Percentiles rank a stretch among this genome's conserved stretches.
phyloP scores from a whole-genome alignment of 2,113 vertebrate species.

The Indicator indicator region DNA sequence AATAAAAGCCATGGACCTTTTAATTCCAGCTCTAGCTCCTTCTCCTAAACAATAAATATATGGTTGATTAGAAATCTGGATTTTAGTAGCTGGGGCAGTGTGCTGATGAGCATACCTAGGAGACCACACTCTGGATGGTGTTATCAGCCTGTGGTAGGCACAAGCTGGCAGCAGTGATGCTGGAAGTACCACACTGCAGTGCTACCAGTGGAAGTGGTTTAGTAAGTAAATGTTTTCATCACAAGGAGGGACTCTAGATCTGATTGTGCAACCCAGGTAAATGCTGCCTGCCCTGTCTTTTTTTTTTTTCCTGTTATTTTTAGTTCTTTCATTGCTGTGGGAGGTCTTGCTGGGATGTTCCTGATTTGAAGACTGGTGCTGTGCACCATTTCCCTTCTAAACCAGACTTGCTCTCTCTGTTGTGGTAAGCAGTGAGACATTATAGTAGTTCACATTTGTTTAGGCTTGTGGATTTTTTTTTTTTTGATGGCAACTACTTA shows the following conservation, averaged over 20 bases:
- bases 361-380: neutral
- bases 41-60: neutral
- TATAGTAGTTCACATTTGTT: conserved; percentile 39
- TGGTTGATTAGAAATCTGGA: neutral
- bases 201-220: neutral
- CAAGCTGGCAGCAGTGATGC: neutral
- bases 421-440: conserved; percentile 36
- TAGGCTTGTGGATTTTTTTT: conserved; percentile 43
- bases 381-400: conserved; percentile 31
- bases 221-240: neutral
- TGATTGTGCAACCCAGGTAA: neutral
- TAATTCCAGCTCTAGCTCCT: neutral
- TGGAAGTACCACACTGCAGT: neutral
- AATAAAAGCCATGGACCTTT: neutral
- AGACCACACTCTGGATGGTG: neutral
- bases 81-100: neutral
- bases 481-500: conserved; percentile 45
- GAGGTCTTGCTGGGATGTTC: conserved; percentile 34
- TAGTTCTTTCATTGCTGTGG: neutral
- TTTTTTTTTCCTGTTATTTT: neutral
- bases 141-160: fast-evolving
- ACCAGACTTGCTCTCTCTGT: conserved; percentile 21
- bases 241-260: neutral
- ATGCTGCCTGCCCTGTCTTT: neutral
- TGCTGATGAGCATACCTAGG: neutral